Percentiles rank a stretch among this genome's conserved stretches.
These are phyloP conservation scores for Parochlus steinenii DNA, from an alignment of 2,888 invertebrate species.

Conservation along the genomic window DNA sequence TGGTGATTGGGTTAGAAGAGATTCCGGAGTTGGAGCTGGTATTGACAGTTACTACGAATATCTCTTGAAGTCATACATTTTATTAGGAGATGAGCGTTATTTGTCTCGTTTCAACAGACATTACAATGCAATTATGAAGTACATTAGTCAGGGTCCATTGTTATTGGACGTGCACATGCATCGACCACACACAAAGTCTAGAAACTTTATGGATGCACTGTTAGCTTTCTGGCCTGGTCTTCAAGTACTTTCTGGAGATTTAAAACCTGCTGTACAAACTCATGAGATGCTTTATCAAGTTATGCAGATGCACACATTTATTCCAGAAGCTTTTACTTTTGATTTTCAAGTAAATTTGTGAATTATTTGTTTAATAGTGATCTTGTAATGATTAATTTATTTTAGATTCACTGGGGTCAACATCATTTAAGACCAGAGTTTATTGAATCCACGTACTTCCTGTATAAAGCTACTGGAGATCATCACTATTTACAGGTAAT, in stretches of 20 bases:
- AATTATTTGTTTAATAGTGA: conserved; percentile 5
- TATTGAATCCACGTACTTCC: conserved; percentile 92
- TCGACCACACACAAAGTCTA: conserved; percentile 79
- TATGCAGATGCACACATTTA: conserved; percentile 91
- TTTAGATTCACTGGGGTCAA: conserved; percentile 91
- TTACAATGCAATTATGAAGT: conserved; percentile 93
- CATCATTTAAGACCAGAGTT: conserved; percentile 95
- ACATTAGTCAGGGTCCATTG: conserved; percentile 89
- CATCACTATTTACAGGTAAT: conserved; percentile 75
- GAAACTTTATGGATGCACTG: conserved; percentile 94
- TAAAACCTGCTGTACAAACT: conserved; percentile 94
- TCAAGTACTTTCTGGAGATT: conserved; percentile 77
- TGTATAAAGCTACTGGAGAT: conserved; percentile 90
- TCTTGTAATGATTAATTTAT: conserved; percentile 4
- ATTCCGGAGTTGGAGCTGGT: conserved; percentile 97
- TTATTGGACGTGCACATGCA: conserved; percentile 94
- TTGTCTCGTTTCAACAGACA: conserved; percentile 87
- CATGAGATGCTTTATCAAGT: conserved; percentile 99
- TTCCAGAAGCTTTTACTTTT: conserved; percentile 96
- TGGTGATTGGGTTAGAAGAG: conserved; percentile 93
- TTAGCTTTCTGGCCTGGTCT: conserved; percentile 97
- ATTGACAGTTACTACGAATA: conserved; percentile 99
- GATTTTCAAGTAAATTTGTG: conserved; percentile 59
- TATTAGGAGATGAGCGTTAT: conserved; percentile 87
- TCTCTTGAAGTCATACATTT: conserved; percentile 90